Evolutionary conservation across 2,113 vertebrate genomes (phyloP).

Genomic region (Rhinoptilus africanus): DNA sequence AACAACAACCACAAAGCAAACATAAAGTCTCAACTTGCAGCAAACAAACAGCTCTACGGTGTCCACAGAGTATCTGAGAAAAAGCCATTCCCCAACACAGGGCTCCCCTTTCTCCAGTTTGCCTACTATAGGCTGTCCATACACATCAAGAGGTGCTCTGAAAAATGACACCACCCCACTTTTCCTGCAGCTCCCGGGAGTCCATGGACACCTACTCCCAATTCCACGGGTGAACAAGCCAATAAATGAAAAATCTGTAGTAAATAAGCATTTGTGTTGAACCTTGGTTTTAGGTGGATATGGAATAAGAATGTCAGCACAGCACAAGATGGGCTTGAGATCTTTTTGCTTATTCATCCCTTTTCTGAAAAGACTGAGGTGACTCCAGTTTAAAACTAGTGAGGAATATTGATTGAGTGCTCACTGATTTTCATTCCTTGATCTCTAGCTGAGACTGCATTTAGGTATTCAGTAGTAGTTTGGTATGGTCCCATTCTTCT

Average conservation of each 20-base stretch:
- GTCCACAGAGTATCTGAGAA: not conserved
- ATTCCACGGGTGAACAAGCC: not conserved
- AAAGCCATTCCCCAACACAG: not conserved
- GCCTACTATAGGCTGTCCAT: not conserved
- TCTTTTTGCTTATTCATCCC: not conserved
- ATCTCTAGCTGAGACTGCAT: not conserved
- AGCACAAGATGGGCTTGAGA: not conserved
- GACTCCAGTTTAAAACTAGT: not conserved
- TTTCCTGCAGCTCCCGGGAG: not conserved
- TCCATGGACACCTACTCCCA: not conserved
- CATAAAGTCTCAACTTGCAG: slow-evolving; percentile 6
- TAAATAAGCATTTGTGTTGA: not conserved
- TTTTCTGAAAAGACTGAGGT: not conserved
- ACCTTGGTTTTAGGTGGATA: not conserved
- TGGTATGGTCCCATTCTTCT: not conserved
- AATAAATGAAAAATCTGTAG: not conserved
- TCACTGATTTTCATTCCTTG: not conserved
- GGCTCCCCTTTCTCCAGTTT: not conserved
- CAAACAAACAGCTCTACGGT: not conserved
- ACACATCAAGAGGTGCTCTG: not conserved
- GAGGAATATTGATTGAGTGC: not conserved
- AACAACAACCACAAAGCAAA: slow-evolving; percentile 24
- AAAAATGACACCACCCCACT: not conserved
- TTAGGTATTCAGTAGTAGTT: not conserved
- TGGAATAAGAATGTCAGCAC: not conserved